These are phyloP conservation scores for Drosophila nigromelanica DNA, from an alignment of 1,140 invertebrate genomes.

Conservation along the genomic window DNA sequence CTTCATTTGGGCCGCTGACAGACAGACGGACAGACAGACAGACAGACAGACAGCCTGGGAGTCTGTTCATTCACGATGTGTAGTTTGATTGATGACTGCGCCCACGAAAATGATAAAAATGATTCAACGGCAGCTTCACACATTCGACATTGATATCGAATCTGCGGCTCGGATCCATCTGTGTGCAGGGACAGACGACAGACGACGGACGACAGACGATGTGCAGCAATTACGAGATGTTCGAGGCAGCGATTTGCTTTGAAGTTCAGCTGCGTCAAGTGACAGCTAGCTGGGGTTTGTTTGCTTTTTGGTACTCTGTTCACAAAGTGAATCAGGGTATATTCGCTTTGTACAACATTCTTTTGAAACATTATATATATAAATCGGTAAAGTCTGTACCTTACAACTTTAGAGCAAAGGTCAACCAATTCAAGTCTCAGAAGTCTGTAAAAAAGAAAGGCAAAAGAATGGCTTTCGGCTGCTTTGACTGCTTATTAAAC, in stretches of 20 bases:
- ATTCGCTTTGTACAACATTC: too few relatives aligned
- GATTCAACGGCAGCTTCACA: slow-evolving; percentile 33
- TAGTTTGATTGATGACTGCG: slow-evolving; percentile 74
- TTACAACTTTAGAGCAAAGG: too few relatives aligned
- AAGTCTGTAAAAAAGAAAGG: too few relatives aligned
- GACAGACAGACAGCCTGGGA: slow-evolving; percentile 55
- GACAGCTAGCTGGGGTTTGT: slow-evolving; percentile 52
- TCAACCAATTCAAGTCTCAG: too few relatives aligned
- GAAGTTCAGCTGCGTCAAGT: slow-evolving; percentile 60
- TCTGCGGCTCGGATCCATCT: not conserved
- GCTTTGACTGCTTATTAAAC: too few relatives aligned
- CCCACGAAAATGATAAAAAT: slow-evolving; percentile 49
- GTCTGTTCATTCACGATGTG: slow-evolving; percentile 40
- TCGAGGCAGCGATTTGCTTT: slow-evolving; percentile 13
- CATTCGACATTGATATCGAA: slow-evolving; percentile 14
- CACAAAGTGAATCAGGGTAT: too few relatives aligned
- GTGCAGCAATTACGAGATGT: slow-evolving; percentile 3
- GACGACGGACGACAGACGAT: too few relatives aligned
- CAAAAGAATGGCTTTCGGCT: too few relatives aligned
- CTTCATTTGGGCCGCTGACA: slow-evolving; percentile 58
- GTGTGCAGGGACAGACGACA: slow-evolving; percentile 20
- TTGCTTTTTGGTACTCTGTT: not conserved
- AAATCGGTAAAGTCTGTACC: too few relatives aligned
- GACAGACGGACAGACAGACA: slow-evolving; percentile 4
- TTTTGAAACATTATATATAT: too few relatives aligned